These are phyloP conservation scores for Anabacerthia variegaticeps DNA, from an alignment of 2,797 vertebrate species.

Conservation along the genomic window DNA sequence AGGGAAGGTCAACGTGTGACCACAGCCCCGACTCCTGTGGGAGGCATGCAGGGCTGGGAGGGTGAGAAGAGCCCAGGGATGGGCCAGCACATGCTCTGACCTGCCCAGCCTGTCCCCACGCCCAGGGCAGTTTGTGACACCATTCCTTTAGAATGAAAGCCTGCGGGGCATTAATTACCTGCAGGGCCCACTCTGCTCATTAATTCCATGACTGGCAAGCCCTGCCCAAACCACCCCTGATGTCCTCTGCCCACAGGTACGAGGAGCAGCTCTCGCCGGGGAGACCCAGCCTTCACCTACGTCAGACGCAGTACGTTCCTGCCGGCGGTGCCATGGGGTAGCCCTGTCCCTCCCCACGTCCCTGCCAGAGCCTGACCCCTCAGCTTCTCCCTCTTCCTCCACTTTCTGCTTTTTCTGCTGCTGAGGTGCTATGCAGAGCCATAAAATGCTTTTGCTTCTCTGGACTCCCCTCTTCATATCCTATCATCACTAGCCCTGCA, in stretches of 20 bases:
- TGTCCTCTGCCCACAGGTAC: neutral
- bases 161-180: neutral
- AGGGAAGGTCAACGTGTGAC: constrained; percentile 23
- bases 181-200: neutral
- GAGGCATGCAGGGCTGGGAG: neutral
- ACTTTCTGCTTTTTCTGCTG: neutral
- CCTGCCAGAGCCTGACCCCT: accelerated
- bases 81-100: neutral
- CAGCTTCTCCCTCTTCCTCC: neutral
- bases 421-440: neutral
- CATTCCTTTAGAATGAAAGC: neutral
- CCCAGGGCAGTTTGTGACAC: neutral
- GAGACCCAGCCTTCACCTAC: neutral
- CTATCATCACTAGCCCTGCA: neutral
- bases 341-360: neutral
- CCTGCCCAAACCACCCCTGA: neutral
- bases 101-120: neutral
- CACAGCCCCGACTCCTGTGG: neutral
- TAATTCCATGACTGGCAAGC: neutral
- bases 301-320: constrained; percentile 21
- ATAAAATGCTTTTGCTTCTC: neutral
- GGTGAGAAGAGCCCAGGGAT: neutral
- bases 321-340: accelerated
- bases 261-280: constrained; percentile 20
- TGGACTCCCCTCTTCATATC: neutral